Base-by-base conservation (phyloP, 2,113 vertebrate genomes). In the Crotalus helleri region DNA sequence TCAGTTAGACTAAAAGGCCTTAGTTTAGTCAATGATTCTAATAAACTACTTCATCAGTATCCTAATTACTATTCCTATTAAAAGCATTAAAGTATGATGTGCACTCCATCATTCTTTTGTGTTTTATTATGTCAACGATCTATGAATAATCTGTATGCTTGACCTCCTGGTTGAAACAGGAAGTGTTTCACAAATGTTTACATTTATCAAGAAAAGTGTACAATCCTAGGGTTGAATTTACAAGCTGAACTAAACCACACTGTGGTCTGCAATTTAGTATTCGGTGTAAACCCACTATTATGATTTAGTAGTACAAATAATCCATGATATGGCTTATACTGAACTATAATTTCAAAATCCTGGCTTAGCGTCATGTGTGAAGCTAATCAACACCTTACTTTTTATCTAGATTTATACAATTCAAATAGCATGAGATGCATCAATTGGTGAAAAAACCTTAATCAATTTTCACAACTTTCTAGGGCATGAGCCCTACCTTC, bases 351-450 rank as follows among this genome's bases (percentile, higher is more conserved):
- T 81, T 81, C 74, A 44, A 39, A 81, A 81, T 81, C 74, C 74
- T 39, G 74, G 74, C 17, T 81, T 81, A 81, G 33, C 5, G 0
- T 39, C 17, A 81, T 39, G 33, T 81, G 17, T 81, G 17, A 81
- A 81, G 74, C 33, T 81, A 81, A 44, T 44, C 19, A 51, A 39
- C 46, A 39, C 44, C n/a, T 81, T 39, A 29, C 17, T 81, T 69
- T 69, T 89, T 64, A 49, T 86, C 88, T 39, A 15, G 17, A 33
- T 46, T 85, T 93, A 90, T 90, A 85, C 90, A 93, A 54, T n/a
- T 93, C 21, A 26, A n/a, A 90, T 49, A 33, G 74, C 13, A 12
- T 19, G 13, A 93, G 74, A 29, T 61, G 51, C 54, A 90, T 61
- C 58, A 89, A 46, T 23, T 17, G 33, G 19, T 33, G 26, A 90